These are phyloP conservation scores for Scolopax bukidnonensis DNA, from an alignment of 2,797 vertebrate genomes.

Conservation along the genomic window DNA sequence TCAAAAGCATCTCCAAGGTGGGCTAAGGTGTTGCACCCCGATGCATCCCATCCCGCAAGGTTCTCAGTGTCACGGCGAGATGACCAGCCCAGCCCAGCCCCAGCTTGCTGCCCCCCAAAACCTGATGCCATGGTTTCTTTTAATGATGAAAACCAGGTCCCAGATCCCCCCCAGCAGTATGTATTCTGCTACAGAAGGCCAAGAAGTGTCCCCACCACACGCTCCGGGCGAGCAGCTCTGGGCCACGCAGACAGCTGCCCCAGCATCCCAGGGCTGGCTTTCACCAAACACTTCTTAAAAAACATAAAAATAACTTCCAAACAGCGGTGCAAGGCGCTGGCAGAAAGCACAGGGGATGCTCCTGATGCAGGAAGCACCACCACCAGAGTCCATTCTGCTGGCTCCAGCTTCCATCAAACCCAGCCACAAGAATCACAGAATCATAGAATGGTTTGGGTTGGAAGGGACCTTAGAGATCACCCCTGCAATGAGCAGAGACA, in stretches of 20 bases:
- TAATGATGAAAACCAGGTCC: neutral
- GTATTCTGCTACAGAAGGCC: accelerated
- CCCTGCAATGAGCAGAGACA: too few relatives aligned
- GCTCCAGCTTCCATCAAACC: neutral
- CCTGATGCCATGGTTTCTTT: neutral
- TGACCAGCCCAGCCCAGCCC: neutral
- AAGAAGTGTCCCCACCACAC: accelerated
- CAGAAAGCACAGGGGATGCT: neutral
- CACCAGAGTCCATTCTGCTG: neutral
- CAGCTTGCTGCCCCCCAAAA: neutral
- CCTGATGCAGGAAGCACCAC: neutral
- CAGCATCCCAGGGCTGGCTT: neutral
- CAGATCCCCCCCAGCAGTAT: neutral
- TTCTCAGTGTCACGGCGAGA: neutral
- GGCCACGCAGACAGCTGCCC: neutral
- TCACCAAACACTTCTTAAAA: neutral
- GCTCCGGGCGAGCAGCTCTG: accelerated
- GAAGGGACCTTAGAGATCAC: too few relatives aligned
- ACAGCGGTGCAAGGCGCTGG: neutral
- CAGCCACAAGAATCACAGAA: neutral
- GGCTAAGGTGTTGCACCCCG: neutral
- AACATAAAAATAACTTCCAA: neutral
- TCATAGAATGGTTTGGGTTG: too few relatives aligned
- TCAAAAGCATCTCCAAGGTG: neutral
- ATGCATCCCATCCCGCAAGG: neutral